phyloP scores from a whole-genome alignment of 2,113 vertebrate species.

The Cisticola juncidis region DNA sequence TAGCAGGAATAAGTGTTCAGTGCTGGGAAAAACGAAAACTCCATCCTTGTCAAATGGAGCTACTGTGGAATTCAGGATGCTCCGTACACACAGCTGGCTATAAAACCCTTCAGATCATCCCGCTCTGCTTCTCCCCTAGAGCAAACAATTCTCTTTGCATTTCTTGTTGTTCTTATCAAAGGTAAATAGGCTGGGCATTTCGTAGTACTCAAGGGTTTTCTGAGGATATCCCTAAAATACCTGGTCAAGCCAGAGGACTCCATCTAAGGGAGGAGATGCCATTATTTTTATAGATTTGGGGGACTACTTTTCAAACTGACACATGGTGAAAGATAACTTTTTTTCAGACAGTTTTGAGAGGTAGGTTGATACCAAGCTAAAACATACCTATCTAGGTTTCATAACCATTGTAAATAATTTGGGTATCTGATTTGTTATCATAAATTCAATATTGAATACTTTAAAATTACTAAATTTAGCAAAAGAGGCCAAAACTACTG shows the following conservation, averaged over 20 bases:
- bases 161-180: slow-evolving; percentile 57
- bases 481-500: neutral
- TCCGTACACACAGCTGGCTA: neutral
- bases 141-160: slow-evolving; percentile 61
- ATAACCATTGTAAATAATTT: neutral
- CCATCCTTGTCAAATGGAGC: neutral
- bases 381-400: neutral
- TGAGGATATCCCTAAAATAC: slow-evolving; percentile 20
- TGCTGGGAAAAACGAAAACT: neutral
- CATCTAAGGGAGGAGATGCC: neutral
- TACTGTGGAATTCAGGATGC: slow-evolving; percentile 53
- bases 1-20: neutral
- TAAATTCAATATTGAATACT: neutral
- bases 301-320: neutral
- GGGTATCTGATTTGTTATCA: neutral
- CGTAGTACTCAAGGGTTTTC: neutral
- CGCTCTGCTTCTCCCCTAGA: slow-evolving; percentile 24
- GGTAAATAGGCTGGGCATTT: slow-evolving; percentile 44
- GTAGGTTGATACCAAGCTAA: neutral
- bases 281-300: neutral
- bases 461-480: neutral
- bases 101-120: slow-evolving; percentile 51
- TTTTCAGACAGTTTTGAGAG: neutral
- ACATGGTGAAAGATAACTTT: neutral
- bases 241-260: neutral